Evolutionary conservation across 2,113 vertebrate genomes (phyloP).

Genomic region (Otus sunia): DNA sequence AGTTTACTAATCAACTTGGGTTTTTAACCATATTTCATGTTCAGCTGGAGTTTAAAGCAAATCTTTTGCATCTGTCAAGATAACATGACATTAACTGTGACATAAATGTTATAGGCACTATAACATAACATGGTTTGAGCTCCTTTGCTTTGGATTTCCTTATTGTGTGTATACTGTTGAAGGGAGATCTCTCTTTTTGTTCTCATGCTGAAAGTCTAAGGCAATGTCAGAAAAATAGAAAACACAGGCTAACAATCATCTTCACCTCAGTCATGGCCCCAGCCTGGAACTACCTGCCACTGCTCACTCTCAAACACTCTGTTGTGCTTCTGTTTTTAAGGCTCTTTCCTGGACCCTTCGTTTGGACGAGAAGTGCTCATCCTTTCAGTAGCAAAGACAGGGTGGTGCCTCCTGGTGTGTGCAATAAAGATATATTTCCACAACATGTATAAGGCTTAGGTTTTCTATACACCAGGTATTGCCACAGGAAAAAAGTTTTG

Average conservation of each 20-base stretch:
- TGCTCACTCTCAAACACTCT: accelerated
- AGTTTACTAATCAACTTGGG: neutral
- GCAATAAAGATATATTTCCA: neutral
- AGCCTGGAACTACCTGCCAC: neutral
- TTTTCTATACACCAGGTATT: neutral
- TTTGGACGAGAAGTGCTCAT: neutral
- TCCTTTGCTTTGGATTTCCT: constrained; percentile 13
- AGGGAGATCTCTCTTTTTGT: neutral
- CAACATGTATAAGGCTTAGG: neutral
- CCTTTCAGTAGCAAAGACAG: neutral
- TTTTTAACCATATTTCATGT: neutral
- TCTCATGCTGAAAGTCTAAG: neutral
- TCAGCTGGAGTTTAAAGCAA: neutral
- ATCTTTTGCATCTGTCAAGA: neutral
- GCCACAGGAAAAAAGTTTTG: neutral
- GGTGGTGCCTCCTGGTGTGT: neutral
- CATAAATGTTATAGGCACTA: neutral
- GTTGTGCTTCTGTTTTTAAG: neutral
- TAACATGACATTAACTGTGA: neutral
- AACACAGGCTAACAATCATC: neutral
- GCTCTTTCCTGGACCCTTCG: neutral
- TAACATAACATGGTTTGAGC: neutral
- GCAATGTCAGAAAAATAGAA: neutral
- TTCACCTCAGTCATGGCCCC: neutral
- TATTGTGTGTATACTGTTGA: neutral